Evolutionary conservation across 2,113 vertebrate species (phyloP), one percentile per base, ranked within the genome.

Genomic region (Gracilinanus agilis): DNA sequence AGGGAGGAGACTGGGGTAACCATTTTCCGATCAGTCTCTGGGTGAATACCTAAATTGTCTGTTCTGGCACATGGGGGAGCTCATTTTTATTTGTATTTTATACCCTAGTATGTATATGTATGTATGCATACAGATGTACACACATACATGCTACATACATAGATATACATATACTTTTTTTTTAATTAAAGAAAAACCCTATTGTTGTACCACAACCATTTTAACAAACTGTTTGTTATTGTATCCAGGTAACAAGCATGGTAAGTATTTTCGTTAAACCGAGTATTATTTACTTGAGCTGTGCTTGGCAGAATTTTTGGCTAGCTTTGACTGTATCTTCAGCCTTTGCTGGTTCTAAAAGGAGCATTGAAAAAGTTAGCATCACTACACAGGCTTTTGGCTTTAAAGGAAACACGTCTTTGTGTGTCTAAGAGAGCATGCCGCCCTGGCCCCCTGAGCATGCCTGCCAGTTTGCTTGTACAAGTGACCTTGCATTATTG

Each of bases 181-280:
- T 95, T 97, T 96, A 95, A 97, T 56, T 96, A 24, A 97, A 97
- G 90, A 97, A 97, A 55, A 97, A 97, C 94, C 97, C 93, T 98
- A 92, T 97, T 97, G 93, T 98, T 98, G 92, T 98, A 96, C 92
- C 67, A 91, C 97, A 98, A 98, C 94, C 96, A 97, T 99, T 99
- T 99, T 99, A 99, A 99, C 98, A 98, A 98, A 98, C 97, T 99
- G 98, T 99, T 99, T 99, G 98, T 99, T 99, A 95, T 99, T 99
- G 98, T 98, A 98, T 99, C 98, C 99, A 99, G 99, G 99, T 99
- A 98, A 99, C 99, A 98, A 99, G 99, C 98, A 99, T 99, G 99
- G 99, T 99, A 99, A 99, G 99, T 99, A 99, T 98, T 98, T 98
- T 98, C 98, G 98, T 94, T 98, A 98, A 98, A 98, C 97, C 97